These are phyloP conservation scores for Phrynocephalus vlangalii DNA, from an alignment of 2,797 vertebrate genomes.

Conservation along the genomic window DNA sequence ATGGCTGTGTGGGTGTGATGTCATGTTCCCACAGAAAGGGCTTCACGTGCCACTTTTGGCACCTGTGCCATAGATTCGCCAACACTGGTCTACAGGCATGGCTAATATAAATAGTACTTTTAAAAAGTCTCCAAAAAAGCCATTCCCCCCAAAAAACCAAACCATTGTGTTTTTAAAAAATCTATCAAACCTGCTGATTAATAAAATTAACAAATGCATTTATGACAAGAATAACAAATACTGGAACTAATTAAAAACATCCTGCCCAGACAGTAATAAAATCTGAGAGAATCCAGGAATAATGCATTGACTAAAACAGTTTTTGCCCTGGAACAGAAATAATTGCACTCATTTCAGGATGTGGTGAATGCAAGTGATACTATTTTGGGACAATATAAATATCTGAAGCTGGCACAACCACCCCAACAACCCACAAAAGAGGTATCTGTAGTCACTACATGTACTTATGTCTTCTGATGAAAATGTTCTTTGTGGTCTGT, in stretches of 20 bases:
- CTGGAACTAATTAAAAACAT: background rate
- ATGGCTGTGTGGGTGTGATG: no score
- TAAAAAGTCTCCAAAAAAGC: background rate
- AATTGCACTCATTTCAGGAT: background rate
- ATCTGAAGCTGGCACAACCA: background rate
- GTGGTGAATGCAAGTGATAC: background rate
- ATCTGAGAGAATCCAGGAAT: background rate
- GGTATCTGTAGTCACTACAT: background rate
- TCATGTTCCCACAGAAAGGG: no score
- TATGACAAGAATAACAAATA: background rate
- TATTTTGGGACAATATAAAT: background rate
- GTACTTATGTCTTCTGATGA: no score
- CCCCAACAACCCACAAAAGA: background rate
- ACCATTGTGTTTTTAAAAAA: background rate
- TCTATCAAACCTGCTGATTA: background rate
- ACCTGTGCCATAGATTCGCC: no score
- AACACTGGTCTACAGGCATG: background rate
- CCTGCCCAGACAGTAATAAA: background rate
- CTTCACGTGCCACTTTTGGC: no score
- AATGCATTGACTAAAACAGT: background rate
- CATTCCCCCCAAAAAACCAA: background rate
- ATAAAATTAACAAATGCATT: background rate
- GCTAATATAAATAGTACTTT: background rate
- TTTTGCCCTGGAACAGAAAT: background rate
- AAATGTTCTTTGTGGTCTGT: no score